phyloP scores from a whole-genome alignment of 2,113 vertebrate genomes.

The Stictonetta naevosa region DNA sequence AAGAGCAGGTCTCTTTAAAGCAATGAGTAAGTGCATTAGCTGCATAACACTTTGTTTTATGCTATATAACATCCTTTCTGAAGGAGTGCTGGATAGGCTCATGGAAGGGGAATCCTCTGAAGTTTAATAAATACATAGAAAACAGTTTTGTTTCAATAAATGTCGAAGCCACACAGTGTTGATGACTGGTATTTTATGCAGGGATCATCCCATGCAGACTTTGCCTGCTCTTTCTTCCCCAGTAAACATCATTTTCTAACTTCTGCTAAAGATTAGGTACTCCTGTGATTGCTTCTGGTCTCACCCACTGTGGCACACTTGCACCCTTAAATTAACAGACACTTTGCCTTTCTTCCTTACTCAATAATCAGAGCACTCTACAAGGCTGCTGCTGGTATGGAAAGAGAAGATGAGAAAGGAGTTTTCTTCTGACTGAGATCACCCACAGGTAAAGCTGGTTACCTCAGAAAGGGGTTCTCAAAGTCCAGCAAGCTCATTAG shows the following conservation, averaged over 20 bases:
- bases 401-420: not conserved
- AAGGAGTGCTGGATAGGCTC: not conserved
- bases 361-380: not conserved
- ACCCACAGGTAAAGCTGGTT: not conserved
- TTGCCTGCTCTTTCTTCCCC: not conserved
- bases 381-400: not conserved
- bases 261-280: not conserved
- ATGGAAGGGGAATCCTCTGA: not conserved
- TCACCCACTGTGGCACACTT: not conserved
- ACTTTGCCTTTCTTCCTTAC: not conserved
- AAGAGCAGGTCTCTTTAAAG: not conserved
- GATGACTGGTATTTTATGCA: not conserved
- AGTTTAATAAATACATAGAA: not conserved
- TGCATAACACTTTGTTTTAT: not conserved
- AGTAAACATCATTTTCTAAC: not conserved
- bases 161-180: not conserved
- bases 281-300: not conserved
- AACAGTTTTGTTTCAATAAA: not conserved
- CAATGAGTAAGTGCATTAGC: not conserved
- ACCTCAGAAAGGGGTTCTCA: not conserved
- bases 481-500: not conserved
- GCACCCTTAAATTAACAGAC: not conserved
- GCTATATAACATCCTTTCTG: not conserved
- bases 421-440: not conserved
- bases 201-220: accelerated